phyloP scores from a whole-genome alignment of 2,113 vertebrate species.

The Epinephelus moara region DNA sequence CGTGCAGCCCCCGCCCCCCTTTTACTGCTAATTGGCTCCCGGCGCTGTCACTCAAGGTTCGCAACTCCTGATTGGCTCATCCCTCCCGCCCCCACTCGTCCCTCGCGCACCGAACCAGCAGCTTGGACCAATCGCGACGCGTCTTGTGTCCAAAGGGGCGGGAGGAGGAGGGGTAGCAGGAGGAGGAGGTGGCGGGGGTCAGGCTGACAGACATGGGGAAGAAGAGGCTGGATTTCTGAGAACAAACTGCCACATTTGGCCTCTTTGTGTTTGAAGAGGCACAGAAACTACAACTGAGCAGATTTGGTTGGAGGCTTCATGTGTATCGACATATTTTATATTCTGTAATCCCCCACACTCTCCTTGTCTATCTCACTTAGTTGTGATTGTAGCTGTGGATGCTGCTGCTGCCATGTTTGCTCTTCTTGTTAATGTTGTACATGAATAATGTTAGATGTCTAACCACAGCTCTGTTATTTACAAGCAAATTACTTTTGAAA shows the following conservation, averaged over 20 bases:
- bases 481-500: background rate
- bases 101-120: slow-evolving; percentile 10
- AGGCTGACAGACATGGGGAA: slow-evolving; percentile 49
- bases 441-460: background rate
- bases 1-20: background rate
- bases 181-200: slow-evolving; percentile 33
- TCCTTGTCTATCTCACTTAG: slow-evolving; percentile 24
- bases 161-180: slow-evolving; percentile 37
- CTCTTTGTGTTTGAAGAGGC: slow-evolving; percentile 49
- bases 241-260: slow-evolving; percentile 41
- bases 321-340: background rate
- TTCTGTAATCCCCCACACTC: background rate
- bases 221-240: slow-evolving; percentile 33
- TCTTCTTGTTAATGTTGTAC: background rate
- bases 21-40: slow-evolving; percentile 51
- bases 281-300: background rate
- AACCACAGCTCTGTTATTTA: background rate
- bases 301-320: background rate
- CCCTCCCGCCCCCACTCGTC: background rate
- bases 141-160: slow-evolving; percentile 51
- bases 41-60: slow-evolving; percentile 13
- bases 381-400: slow-evolving; percentile 5
- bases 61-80: slow-evolving; percentile 76
- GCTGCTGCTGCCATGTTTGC: slow-evolving; percentile 55
- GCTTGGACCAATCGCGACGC: slow-evolving; percentile 67